Evolutionary conservation across 2,113 vertebrate species (phyloP).

Genomic region (Peromyscus leucopus): DNA sequence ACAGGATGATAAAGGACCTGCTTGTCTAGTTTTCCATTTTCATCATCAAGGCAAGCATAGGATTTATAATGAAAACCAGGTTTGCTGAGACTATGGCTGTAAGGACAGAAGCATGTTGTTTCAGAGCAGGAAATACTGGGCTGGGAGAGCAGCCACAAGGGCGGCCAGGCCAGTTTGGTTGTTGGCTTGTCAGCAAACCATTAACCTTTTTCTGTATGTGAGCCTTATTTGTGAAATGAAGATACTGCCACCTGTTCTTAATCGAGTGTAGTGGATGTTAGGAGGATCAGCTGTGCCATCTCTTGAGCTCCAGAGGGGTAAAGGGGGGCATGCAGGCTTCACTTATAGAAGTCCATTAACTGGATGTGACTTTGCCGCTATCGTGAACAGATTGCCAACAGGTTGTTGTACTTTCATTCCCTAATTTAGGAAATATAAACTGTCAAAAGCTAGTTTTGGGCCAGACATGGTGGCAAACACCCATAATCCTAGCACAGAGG

Average conservation of each 20-base stretch:
- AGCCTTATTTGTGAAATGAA: conserved; percentile 69
- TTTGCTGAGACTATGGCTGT: neutral
- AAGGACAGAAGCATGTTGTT: conserved; percentile 29
- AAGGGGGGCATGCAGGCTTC: neutral
- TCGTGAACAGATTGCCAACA: neutral
- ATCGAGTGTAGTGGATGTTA: conserved; percentile 69
- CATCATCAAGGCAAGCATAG: conserved; percentile 37
- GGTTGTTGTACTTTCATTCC: neutral
- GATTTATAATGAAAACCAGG: conserved; percentile 56
- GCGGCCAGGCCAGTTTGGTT: conserved; percentile 27
- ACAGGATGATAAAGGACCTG: conserved; percentile 34
- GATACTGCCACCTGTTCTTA: conserved; percentile 68
- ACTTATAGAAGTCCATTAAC: conserved; percentile 24
- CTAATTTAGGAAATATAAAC: conserved; percentile 48
- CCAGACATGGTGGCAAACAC: neutral
- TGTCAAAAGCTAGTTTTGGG: conserved; percentile 32
- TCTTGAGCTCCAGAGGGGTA: conserved; percentile 42
- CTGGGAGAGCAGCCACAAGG: neutral
- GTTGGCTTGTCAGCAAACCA: conserved; percentile 64
- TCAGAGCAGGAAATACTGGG: conserved; percentile 10
- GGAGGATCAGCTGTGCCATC: conserved; percentile 59
- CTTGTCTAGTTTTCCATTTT: conserved; percentile 63
- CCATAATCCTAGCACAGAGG: neutral
- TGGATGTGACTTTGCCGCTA: conserved; percentile 19
- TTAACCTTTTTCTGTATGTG: conserved; percentile 59